Evolutionary conservation across 1,140 invertebrate species (phyloP), one percentile per base, ranked within the genome.

Genomic region (Trichomalopsis sarcophagae): DNA sequence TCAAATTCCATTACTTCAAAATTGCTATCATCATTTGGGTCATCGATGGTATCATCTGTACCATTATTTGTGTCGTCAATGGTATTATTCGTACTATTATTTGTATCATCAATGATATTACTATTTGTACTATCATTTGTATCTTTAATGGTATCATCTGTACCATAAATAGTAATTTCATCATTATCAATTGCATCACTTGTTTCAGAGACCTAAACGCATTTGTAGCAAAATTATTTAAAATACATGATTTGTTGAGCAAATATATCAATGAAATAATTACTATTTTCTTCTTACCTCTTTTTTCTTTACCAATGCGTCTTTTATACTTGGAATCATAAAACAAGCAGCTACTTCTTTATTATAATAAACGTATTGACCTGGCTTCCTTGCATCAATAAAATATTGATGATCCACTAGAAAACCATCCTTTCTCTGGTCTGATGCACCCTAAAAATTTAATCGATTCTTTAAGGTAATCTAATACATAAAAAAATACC

Each of bases 401-500:
- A 17, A 79, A 79, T 79, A 79, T n/a, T 68, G 77, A 66, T 79
- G 77, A 66, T 79, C 77, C 17, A 66, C 23, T 21, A 66, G 11
- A 79, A 66, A 66, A 30, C 27, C n/a, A 23, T 66, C 27, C 14
- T 79, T 33, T 30, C 5, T 9, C 14, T 27, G 11, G 9, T 30
- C 13, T 66, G 5, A 2, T 79, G 0, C 21, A 30, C 36, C 77
- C 77, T 79, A 36, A 21, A 66, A 79, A 36, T n/a, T n/a, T 36
- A 17, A 75, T 13, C n/a, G n/a, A 5, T 36, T 36, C 5, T n/a
- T 23, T n/a, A 75, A 75, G 40, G 23, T n/a, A 75, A 75, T 75
- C 4, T 2, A 50, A 50, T 50, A 50, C 10, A 14, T 4, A 50
- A 21, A 36, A 33, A 36, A 44, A 44, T 36, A 74, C 14, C 14